Evolutionary conservation across 2,113 vertebrate species (phyloP), one percentile per base, ranked within the genome.

Genomic region (Gorsachius goisagi): DNA sequence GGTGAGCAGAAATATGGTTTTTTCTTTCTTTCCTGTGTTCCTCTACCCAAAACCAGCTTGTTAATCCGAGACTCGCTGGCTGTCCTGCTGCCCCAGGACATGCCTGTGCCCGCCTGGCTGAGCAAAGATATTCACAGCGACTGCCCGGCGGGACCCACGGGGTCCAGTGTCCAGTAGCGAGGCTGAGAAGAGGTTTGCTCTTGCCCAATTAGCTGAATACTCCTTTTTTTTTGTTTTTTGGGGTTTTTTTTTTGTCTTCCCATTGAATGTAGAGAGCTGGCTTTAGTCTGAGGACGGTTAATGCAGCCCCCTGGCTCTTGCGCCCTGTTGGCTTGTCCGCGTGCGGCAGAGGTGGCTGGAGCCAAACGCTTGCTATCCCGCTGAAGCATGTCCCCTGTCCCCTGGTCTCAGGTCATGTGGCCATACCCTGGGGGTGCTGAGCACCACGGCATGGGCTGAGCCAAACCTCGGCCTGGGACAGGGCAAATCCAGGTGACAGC

Each of bases 291-390:
- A 12, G 62, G 15, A 9, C 4, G 12, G 11, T 5, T 39, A 28
- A 50, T 0, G 0, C 69, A 49, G 58, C 53, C 53, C 56, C 39
- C 55, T 63, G 60, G 26, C 7, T 78, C 41, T 60, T 78, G 68
- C 2, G 2, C 28, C 55, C n/a, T 24, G 11, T 9, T 60, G 60
- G 47, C 14, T 75, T 0, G 0, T 26, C 66, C 60, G 58, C 0
- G 0, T 39, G 41, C 56, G 45, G 37, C 32, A 44, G 66, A 53
- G 30, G 30, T 7, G 30, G 33, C 45, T 69, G 50, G 26, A 41
- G 59, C 44, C 1, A 2, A 55, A 39, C 24, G 53, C 64, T 83
- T 2, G 1, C 37, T 59, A 37, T 7, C 12, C 5, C 60, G 37
- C 52, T 4, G 1, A 44, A 82, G 9, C 23, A 2, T 1, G 15